Evolutionary conservation across 2,888 invertebrate species (phyloP), one percentile per base, ranked within the genome.

Genomic region (Meliscaeva auricollis): DNA sequence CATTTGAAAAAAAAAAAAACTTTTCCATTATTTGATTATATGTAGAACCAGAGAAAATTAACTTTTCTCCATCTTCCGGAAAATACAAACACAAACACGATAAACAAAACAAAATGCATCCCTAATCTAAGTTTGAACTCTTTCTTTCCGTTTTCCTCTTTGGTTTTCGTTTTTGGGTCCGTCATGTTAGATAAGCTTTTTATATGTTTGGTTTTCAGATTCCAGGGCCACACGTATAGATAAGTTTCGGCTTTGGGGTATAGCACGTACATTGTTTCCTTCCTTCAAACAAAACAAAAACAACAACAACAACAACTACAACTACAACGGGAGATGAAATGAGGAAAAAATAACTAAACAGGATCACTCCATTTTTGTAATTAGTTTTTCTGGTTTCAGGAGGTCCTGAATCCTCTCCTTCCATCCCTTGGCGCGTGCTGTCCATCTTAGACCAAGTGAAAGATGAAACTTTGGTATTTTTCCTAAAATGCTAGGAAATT

Each of bases 341-440:
- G 15, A 66, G 13, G 13, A 50, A 46, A 50, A 66, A 66, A 50
- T 35, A 66, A 66, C 66, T 66, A 50, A 66, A 69, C 73, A 78
- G 83, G 79, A 83, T 83, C 83, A 79, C 44, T 79, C 79, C 79
- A 83, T 83, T 83, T 83, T 83, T 79, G 79, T 83, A 83, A 83
- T 83, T 83, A 83, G 83, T 83, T 83, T 83, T 83, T 52, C 69
- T 48, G 79, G 62, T 69, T 83, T 83, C 48, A 20, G 69, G 82
- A 20, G 69, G 82, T 79, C 15, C 46, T 64, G 30, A 30, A 64
- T 26, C 41, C 41, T 62, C 15, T 7, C 15, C 46, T 20, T 78
- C 60, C 20, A 68, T 60, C 69, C 69, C 35, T n/a, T 30, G 11
- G 74, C 78, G 78, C 78, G 78, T 82, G 66, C 50, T 66, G 82